Conservation (phyloP, 2,888 invertebrate species). For the Noctua janthina region DNA sequence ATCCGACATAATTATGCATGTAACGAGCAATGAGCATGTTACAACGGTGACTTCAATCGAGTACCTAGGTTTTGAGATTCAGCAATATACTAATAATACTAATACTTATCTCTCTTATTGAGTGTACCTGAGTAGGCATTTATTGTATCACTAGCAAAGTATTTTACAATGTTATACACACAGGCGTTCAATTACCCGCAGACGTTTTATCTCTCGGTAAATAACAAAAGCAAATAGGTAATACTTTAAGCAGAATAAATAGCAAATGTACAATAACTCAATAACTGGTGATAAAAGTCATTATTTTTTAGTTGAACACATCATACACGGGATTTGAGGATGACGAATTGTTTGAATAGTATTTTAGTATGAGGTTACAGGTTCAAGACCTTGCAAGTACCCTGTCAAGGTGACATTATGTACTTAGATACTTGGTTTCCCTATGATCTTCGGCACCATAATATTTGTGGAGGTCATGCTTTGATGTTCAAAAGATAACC, state of each 20-base stretch:
- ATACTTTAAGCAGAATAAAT: slow-evolving; percentile 30
- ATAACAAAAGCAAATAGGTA: slow-evolving; percentile 42
- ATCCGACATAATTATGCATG: too few species aligned
- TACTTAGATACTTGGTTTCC: background rate
- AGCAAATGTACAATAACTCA: slow-evolving; percentile 52
- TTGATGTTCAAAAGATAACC: background rate
- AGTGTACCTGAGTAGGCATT: slow-evolving; percentile 14
- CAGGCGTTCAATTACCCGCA: slow-evolving; percentile 59
- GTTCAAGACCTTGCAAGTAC: slow-evolving; percentile 1
- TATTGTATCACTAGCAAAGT: slow-evolving; percentile 37
- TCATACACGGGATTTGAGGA: background rate
- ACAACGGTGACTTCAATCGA: background rate
- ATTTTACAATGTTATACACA: slow-evolving; percentile 47
- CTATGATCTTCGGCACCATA: background rate
- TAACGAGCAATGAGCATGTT: background rate
- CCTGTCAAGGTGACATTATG: background rate
- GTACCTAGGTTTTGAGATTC: background rate
- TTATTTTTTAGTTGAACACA: slow-evolving; percentile 26
- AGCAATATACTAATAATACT: too few species aligned
- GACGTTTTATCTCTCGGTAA: slow-evolving; percentile 38
- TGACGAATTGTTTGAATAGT: slow-evolving; percentile 19
- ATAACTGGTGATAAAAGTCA: slow-evolving; percentile 46
- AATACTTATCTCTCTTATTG: background rate
- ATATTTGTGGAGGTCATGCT: too few species aligned
- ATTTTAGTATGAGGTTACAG: background rate